Evolutionary conservation across 2,113 vertebrate genomes (phyloP).

Genomic region (Brienomyrus longianalis): DNA sequence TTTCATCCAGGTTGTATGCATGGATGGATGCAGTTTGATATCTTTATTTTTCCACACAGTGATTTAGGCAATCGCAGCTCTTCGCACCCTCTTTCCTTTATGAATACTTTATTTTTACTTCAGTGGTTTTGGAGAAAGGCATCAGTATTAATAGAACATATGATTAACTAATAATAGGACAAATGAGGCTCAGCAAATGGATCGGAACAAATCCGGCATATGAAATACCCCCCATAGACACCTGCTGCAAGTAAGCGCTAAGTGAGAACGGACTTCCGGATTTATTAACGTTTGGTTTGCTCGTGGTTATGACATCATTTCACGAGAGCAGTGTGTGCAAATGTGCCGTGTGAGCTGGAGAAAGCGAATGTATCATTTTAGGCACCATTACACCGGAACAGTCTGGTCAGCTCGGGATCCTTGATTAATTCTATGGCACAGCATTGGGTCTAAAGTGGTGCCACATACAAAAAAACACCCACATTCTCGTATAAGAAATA

Average conservation of each 20-base stretch:
- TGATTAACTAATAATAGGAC: not conserved
- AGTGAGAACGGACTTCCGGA: not conserved
- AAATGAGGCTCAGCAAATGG: not conserved
- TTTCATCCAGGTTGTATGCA: not conserved
- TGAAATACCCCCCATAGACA: not conserved
- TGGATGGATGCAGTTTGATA: not conserved
- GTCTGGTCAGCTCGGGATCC: not conserved
- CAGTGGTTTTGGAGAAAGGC: not conserved
- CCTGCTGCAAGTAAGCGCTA: not conserved
- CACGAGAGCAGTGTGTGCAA: not conserved
- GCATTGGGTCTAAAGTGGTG: not conserved
- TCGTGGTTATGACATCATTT: not conserved
- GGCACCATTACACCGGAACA: not conserved
- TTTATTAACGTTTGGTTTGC: not conserved
- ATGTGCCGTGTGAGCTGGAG: not conserved
- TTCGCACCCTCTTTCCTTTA: not conserved
- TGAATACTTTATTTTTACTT: conserved; percentile 4
- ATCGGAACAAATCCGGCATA: not conserved
- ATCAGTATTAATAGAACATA: not conserved
- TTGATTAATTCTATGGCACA: not conserved
- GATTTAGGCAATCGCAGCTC: not conserved
- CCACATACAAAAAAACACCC: not conserved
- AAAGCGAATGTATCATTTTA: not conserved
- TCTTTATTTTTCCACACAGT: not conserved
- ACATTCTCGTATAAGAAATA: not conserved